Conservation (phyloP, 2,113 vertebrate genomes). For the Rutilus rutilus region DNA sequence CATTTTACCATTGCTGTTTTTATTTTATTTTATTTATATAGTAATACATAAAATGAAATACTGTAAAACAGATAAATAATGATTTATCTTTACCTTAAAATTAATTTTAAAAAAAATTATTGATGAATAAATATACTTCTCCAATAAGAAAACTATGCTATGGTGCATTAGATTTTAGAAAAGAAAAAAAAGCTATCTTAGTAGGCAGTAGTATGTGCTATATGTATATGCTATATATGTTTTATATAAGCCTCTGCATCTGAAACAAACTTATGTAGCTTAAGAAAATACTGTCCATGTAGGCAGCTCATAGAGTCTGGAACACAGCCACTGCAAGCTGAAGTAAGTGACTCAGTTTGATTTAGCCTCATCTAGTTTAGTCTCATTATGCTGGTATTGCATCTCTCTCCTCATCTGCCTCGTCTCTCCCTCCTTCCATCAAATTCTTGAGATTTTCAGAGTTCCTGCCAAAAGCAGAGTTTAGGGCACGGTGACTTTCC, state of each 20-base stretch:
- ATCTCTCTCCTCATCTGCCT: not conserved
- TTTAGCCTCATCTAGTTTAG: conserved; percentile 30
- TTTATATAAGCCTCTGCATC: not conserved
- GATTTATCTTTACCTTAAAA: not conserved
- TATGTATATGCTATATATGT: not conserved
- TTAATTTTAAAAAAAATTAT: not conserved
- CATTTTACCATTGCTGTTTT: too few species aligned
- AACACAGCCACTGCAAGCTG: not conserved
- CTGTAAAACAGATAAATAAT: not conserved
- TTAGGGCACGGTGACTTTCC: not conserved
- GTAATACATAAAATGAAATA: not conserved
- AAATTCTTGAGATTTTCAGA: conserved; percentile 42
- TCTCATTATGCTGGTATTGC: not conserved
- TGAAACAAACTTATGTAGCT: not conserved
- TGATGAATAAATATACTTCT: not conserved
- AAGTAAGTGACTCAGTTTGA: not conserved
- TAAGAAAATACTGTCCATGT: not conserved
- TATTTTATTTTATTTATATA: not conserved
- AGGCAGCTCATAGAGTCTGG: not conserved
- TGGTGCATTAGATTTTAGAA: not conserved
- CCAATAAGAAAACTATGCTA: not conserved
- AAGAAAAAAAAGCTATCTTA: not conserved
- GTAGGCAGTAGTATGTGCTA: not conserved
- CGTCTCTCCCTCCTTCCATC: conserved; percentile 28
- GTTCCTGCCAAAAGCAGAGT: conserved; percentile 49